Conservation (phyloP, 2,888 invertebrate genomes). For the Scaptomyza polygonia region DNA sequence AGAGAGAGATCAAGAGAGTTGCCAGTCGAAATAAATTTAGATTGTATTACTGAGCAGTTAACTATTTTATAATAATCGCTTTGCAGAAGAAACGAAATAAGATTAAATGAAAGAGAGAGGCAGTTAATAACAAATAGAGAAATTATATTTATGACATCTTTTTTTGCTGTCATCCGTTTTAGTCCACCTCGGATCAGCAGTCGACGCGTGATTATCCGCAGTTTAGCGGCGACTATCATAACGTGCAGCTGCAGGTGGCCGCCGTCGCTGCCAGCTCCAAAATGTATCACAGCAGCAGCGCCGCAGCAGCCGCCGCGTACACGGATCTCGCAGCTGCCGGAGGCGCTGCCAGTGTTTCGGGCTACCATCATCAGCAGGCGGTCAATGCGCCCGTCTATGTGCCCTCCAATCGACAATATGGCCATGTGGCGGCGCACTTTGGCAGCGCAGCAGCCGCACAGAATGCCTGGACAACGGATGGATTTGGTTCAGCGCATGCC, state of each 20-base stretch:
- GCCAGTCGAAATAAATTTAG: neutral
- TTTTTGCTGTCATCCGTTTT: conserved; percentile 21
- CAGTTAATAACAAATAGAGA: neutral
- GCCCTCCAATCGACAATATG: conserved; percentile 87
- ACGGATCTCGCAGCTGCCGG: conserved; percentile 79
- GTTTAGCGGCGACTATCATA: conserved; percentile 61
- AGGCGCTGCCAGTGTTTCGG: conserved; percentile 73
- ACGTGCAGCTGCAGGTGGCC: conserved; percentile 60
- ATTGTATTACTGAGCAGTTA: neutral
- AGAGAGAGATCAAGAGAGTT: conserved; percentile 27
- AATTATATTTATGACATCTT: conserved; percentile 17
- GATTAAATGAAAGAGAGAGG: neutral
- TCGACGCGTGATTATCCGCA: conserved; percentile 71
- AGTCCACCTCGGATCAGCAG: conserved; percentile 80
- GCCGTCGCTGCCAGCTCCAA: conserved; percentile 66
- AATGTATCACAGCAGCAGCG: conserved; percentile 84
- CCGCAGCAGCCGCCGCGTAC: conserved; percentile 71
- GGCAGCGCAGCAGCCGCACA: conserved; percentile 84
- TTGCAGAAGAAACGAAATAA: no score
- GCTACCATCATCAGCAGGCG: conserved; percentile 83
- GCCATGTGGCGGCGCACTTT: conserved; percentile 85
- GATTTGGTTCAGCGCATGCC: conserved; percentile 83
- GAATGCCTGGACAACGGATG: conserved; percentile 85
- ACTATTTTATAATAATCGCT: no score
- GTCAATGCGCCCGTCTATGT: conserved; percentile 88